Evolutionary conservation across 2,888 invertebrate genomes (phyloP), one percentile per base, ranked within the genome.

Genomic region (Drosophila neonasuta): DNA sequence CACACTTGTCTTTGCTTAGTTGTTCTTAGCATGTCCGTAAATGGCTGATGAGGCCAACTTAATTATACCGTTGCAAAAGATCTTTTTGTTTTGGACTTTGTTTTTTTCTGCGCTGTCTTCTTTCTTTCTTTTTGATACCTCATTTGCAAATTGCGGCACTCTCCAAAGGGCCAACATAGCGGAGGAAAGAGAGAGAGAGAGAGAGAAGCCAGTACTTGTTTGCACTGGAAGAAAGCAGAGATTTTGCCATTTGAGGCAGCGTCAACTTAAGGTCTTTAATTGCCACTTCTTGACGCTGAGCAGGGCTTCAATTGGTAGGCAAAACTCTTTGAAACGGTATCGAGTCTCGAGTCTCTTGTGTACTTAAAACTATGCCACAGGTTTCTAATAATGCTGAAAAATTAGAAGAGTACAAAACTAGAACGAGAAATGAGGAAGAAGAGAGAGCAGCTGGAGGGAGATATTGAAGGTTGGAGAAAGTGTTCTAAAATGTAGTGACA

Each of bases 41-140:
- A 86, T 79, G 79, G 81, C 77, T 84, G 81, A 81, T 84, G 85
- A 71, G 74, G 81, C 82, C 77, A 86, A 72, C 68, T 86, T 82
- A 82, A 82, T 82, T 82, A 82, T 84, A 72, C 85, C 82, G 86
- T 86, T 80, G 76, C 79, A 65, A 46, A 46, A 66, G 60, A 68
- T 62, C 86, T 79, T 73, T 77, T 81, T 79, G 74, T 74, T 80
- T 82, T 68, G 57, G 45, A 36, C 54, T 60, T 39, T 20, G 55
- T 41, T 42, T 45, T 15, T 44, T 41, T 42, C 24, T 24, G 24
- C 5, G 24, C 24, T 24, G 24, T 24, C 24, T 24, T 39, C 17
- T 36, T 45, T 34, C 57, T n/a, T n/a, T 41, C 56, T 52, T 67
- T 69, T 63, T 70, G 68, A 68, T 70, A 65, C 72, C 81, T 80